These are phyloP conservation scores for Metaphire vulgaris DNA, from an alignment of 1,140 invertebrate species.

Conservation along the genomic window DNA sequence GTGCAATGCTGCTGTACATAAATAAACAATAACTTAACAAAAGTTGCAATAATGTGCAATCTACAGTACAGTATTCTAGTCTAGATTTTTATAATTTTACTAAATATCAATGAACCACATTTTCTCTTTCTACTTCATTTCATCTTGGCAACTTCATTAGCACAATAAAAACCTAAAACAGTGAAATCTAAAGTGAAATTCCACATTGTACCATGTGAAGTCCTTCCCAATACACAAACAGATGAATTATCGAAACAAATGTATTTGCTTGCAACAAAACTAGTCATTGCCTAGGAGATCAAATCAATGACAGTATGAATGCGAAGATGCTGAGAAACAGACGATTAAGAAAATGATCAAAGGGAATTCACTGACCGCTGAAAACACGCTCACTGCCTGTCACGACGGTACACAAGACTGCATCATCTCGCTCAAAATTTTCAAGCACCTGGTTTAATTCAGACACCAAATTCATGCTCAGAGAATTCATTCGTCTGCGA, in stretches of 20 bases:
- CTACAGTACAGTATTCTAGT: too few species aligned
- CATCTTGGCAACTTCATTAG: too few species aligned
- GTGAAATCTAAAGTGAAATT: background rate
- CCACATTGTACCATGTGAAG: background rate
- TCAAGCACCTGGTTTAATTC: background rate
- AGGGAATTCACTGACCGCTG: background rate
- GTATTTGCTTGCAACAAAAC: background rate
- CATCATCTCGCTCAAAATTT: background rate
- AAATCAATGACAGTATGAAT: background rate
- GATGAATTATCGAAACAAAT: background rate
- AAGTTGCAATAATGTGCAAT: too few species aligned
- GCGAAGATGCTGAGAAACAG: background rate
- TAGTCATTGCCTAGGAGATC: background rate
- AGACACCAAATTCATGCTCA: background rate
- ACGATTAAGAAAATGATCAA: background rate
- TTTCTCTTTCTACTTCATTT: too few species aligned
- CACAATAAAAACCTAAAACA: too few species aligned
- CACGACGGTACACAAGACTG: background rate
- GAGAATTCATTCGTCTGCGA: background rate
- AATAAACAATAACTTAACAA: too few species aligned
- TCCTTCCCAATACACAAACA: background rate
- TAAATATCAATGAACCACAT: too few species aligned
- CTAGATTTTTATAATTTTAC: too few species aligned
- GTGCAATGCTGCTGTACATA: too few species aligned
- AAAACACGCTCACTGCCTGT: background rate